Conservation (phyloP, 2,113 vertebrate genomes). For the Pao palembangensis region DNA sequence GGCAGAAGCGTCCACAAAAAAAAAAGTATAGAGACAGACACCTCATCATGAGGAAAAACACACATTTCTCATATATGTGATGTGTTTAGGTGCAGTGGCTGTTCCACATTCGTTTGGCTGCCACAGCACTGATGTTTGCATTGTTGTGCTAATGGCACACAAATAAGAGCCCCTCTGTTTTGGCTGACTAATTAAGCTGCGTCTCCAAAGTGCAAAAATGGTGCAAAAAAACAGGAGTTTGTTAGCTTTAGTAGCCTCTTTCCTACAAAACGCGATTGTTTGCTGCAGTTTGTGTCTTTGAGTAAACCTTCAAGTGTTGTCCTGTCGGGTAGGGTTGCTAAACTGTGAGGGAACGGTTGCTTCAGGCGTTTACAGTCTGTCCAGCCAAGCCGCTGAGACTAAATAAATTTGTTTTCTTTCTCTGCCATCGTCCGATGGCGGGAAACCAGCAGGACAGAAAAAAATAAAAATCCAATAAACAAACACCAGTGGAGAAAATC, state of each 20-base stretch:
- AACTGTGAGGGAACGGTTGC: background rate
- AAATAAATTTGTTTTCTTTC: slow-evolving; percentile 5
- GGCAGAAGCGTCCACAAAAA: too few species aligned
- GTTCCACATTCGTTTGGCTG: background rate
- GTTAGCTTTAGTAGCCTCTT: too few species aligned
- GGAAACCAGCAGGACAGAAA: background rate
- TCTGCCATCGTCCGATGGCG: background rate
- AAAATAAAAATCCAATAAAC: background rate
- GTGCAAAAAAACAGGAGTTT: too few species aligned
- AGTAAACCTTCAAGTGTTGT: background rate
- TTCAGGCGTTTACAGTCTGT: background rate
- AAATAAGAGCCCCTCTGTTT: slow-evolving; percentile 17
- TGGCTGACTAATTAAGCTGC: slow-evolving; percentile 28
- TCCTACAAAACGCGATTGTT: too few species aligned
- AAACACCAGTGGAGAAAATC: slow-evolving; percentile 2
- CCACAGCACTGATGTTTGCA: slow-evolving; percentile 19
- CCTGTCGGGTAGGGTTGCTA: background rate
- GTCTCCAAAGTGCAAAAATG: too few species aligned
- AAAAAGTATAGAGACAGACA: too few species aligned
- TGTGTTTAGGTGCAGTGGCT: too few species aligned
- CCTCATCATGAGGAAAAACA: too few species aligned
- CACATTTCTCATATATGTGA: too few species aligned
- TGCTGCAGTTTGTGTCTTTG: background rate
- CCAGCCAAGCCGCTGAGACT: background rate
- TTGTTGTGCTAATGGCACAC: slow-evolving; percentile 4